A percentile compares a stretch with the other conserved stretches of the same genome.
Evolutionary conservation across 2,888 invertebrate genomes (phyloP).

Genomic region (Spodoptera picta): DNA sequence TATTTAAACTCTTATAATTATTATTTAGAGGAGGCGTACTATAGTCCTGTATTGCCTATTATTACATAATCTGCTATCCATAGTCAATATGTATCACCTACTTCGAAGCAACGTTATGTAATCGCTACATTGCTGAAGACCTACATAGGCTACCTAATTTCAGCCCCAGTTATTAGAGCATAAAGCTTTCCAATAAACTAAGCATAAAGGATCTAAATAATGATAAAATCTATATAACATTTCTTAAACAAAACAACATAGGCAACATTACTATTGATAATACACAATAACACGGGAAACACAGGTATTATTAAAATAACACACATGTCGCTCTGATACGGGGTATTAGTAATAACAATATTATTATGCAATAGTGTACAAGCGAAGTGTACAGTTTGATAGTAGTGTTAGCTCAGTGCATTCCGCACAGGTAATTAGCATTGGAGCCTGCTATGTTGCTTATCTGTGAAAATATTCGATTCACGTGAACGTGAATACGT

Average conservation of each 20-base stretch:
- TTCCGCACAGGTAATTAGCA: slow-evolving; percentile 68
- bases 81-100: too few relatives aligned
- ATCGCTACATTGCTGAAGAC: too few relatives aligned
- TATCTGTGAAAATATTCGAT: slow-evolving; percentile 41
- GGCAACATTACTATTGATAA: background rate
- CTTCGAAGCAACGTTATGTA: too few relatives aligned
- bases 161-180: too few relatives aligned
- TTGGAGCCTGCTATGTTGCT: slow-evolving; percentile 36
- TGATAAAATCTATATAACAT: too few relatives aligned
- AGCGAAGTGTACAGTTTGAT: slow-evolving; percentile 65
- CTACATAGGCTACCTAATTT: too few relatives aligned
- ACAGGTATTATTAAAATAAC: slow-evolving; percentile 15
- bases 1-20: too few relatives aligned
- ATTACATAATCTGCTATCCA: too few relatives aligned
- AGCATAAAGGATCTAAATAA: too few relatives aligned
- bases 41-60: too few relatives aligned
- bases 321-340: slow-evolving; percentile 36
- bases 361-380: slow-evolving; percentile 72
- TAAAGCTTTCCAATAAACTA: too few relatives aligned
- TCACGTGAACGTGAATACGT: slow-evolving; percentile 20
- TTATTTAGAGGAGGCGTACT: too few relatives aligned
- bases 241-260: background rate
- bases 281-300: slow-evolving; percentile 5
- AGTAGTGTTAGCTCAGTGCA: slow-evolving; percentile 75
- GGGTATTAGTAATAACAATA: slow-evolving; percentile 38